Base-by-base conservation (phyloP, 1,140 invertebrate genomes). In the Danaus plexippus region DNA sequence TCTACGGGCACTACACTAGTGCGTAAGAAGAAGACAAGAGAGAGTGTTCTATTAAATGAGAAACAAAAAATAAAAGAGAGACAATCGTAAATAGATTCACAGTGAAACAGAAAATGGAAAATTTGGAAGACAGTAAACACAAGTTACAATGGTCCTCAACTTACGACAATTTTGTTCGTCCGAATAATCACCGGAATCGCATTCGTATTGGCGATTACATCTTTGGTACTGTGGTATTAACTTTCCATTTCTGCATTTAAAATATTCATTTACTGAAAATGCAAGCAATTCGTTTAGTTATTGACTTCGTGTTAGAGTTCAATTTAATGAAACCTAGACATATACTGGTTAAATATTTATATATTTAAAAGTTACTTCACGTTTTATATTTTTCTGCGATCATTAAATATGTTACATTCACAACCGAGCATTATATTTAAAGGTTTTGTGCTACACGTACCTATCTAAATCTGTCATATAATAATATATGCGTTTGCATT, bases 131-230 rank as follows among this genome's bases (percentile, higher is more conserved):
- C 48, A 61, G 11, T 52, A 55, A 52, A 45, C 45, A 45, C 67
- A 67, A 54, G 52, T 66, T 61, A 52, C 47, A 53, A 63, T 52
- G 50, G 54, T 57, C 52, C 43, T 50, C 46, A 75, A 91, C 91
- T 91, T 93, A 93, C 92, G 90, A 88, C 92, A 94, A 80, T 91
- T 89, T 74, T 83, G 88, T 88, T 94, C 92, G 75, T 94, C 93
- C 65, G 90, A 90, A 80, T 90, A 90, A 88, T 93, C 92, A 59
- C 74, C 80, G 32, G 48, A 50, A 56, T 78, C 78, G 87, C 93
- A 94, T 88, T 94, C 91, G 70, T 90, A 89, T 59, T 85, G 79
- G 53, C 90, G 89, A 87, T 94, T 91, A 86, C 93, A 94, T 77
- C 89, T 87, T 73, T 89, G 81, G 67, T 87, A 83, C 66, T 88